Conservation (phyloP, 2,888 invertebrate species). For the Torymus texanus region DNA sequence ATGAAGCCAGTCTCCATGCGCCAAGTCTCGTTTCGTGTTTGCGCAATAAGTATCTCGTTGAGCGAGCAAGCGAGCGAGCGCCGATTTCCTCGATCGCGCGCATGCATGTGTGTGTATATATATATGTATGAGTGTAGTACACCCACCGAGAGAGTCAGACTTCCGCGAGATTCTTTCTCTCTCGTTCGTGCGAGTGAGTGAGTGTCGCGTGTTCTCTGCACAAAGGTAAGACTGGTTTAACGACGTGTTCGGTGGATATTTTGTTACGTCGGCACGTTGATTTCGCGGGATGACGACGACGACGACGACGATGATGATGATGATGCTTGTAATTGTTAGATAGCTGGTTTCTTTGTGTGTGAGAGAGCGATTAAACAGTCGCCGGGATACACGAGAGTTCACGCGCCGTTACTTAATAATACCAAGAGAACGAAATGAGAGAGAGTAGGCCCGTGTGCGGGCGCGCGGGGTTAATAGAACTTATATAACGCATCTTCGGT, state of each 20-base stretch:
- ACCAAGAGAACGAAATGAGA: no score
- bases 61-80: background rate
- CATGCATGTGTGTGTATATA: background rate
- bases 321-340: no score
- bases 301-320: no score
- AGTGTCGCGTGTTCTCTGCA: background rate
- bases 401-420: no score
- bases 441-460: no score
- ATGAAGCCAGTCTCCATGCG: constrained; percentile 26
- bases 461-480: constrained; percentile 40
- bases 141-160: background rate
- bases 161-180: constrained; percentile 13
- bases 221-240: background rate
- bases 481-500: constrained; percentile 30
- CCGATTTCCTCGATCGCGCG: constrained; percentile 29
- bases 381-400: no score
- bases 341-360: no score
- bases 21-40: constrained; percentile 28
- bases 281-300: no score
- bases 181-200: background rate
- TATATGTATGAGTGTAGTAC: background rate
- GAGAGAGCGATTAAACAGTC: no score
- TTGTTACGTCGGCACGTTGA: no score
- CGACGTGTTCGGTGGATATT: no score
- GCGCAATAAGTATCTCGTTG: constrained; percentile 10